A percentile compares a stretch with the other conserved stretches of the same genome.
These are phyloP conservation scores for Plodia interpunctella DNA, from an alignment of 1,140 invertebrate species.

Conservation along the genomic window DNA sequence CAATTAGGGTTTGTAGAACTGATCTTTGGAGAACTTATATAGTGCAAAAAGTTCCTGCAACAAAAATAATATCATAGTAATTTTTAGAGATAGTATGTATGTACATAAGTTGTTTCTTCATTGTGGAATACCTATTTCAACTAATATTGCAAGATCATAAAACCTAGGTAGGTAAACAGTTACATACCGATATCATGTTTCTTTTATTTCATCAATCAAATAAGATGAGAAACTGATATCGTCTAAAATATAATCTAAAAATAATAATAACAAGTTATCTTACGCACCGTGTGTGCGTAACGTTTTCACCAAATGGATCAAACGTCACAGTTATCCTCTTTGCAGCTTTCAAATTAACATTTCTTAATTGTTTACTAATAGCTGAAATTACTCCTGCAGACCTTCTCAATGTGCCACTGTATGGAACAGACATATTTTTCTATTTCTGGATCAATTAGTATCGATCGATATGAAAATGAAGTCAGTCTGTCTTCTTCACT, in stretches of 20 bases:
- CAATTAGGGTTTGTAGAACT: conserved; percentile 85
- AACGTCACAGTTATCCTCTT: conserved; percentile 87
- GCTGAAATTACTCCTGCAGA: conserved; percentile 82
- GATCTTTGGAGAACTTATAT: conserved; percentile 81
- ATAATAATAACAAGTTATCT: not conserved
- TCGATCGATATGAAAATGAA: not conserved
- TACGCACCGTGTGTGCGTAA: conserved; percentile 83
- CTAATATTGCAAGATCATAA: too few relatives aligned
- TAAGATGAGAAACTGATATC: not conserved
- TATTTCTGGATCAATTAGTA: conserved; percentile 27
- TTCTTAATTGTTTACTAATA: conserved; percentile 82
- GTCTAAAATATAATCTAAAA: too few relatives aligned
- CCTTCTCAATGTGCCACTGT: conserved; percentile 80
- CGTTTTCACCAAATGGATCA: conserved; percentile 88
- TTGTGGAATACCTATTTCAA: too few relatives aligned
- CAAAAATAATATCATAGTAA: conserved; percentile 16
- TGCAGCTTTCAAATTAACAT: conserved; percentile 87
- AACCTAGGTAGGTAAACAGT: too few relatives aligned
- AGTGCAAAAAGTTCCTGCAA: conserved; percentile 84
- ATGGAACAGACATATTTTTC: conserved; percentile 82
- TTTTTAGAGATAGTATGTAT: too few relatives aligned
- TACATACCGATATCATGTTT: too few relatives aligned
- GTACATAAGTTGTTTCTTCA: too few relatives aligned
- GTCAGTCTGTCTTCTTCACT: too few relatives aligned
- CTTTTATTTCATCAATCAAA: not conserved